Evolutionary conservation across 2,797 vertebrate species (phyloP).

Genomic region (Pseudomugil gertrudae): DNA sequence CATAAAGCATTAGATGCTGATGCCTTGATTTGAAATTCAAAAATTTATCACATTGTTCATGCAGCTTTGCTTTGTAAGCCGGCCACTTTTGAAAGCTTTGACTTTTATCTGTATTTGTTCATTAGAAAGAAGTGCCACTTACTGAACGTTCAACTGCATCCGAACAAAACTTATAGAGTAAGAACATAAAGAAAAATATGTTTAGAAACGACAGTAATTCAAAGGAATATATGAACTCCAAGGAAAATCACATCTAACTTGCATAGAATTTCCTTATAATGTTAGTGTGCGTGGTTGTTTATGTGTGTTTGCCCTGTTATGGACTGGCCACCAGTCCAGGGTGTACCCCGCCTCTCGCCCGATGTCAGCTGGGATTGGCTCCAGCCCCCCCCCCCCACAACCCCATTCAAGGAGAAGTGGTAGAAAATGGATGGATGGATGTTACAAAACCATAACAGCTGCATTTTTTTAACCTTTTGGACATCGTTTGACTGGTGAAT

Average conservation of each 20-base stretch:
- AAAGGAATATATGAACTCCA: constrained; percentile 2
- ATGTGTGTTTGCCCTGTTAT: too few relatives aligned
- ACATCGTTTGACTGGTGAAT: constrained; percentile 24
- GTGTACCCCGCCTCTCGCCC: too few relatives aligned
- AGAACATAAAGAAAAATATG: background rate
- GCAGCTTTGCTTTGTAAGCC: constrained; percentile 2
- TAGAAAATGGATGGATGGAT: too few relatives aligned
- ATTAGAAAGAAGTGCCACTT: constrained; percentile 2
- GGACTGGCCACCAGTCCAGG: too few relatives aligned
- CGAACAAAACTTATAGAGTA: background rate
- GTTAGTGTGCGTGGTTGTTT: too few relatives aligned
- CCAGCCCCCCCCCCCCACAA: too few relatives aligned
- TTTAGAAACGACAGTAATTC: background rate
- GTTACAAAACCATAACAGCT: too few relatives aligned
- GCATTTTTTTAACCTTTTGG: too few relatives aligned
- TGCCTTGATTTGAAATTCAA: background rate
- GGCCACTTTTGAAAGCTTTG: background rate
- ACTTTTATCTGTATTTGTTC: background rate
- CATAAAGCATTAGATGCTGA: background rate
- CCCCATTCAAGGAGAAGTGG: too few relatives aligned
- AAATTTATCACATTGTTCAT: background rate
- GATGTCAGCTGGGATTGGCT: too few relatives aligned
- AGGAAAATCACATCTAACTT: constrained; percentile 13
- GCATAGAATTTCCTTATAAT: constrained; percentile 19
- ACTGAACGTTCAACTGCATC: background rate